Percentiles rank a stretch among this genome's conserved stretches.
phyloP scores from a whole-genome alignment of 1,140 invertebrate species.

The Rhopalosiphum maidis region DNA sequence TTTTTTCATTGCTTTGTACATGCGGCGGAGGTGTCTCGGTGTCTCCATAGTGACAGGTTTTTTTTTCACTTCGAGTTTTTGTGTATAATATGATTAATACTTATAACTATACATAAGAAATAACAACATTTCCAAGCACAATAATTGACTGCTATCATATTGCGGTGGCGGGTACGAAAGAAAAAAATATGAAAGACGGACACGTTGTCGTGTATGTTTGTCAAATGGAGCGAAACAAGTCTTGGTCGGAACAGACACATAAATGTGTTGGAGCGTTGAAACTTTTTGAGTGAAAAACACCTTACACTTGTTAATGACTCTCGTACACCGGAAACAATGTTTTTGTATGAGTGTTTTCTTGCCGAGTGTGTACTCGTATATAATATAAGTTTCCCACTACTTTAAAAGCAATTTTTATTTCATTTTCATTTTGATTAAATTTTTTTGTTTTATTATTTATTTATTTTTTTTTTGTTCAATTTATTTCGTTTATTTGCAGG shows the following conservation, averaged over 20 bases:
- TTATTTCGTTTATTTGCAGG: neutral
- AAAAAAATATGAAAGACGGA: neutral
- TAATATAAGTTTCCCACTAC: neutral
- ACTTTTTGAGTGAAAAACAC: conserved; percentile 34
- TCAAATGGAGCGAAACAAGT: conserved; percentile 20
- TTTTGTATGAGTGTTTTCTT: neutral
- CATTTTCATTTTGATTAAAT: neutral
- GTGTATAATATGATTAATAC: conserved; percentile 31
- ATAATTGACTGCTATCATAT: conserved; percentile 8
- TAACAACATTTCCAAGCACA: neutral
- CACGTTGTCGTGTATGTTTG: neutral
- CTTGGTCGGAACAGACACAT: neutral
- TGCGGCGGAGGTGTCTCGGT: neutral
- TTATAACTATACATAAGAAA: neutral
- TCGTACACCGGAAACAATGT: conserved; percentile 4
- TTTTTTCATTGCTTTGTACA: neutral
- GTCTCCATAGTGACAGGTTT: conserved; percentile 40
- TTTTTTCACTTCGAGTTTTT: conserved; percentile 14
- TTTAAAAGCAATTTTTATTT: neutral
- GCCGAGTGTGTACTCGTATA: neutral
- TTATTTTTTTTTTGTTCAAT: neutral
- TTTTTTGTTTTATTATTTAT: neutral
- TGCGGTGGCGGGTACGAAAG: no score
- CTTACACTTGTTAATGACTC: conserved; percentile 45
- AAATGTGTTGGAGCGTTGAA: neutral